Evolutionary conservation across 1,140 invertebrate species (phyloP).

Genomic region (Coboldia fuscipes): DNA sequence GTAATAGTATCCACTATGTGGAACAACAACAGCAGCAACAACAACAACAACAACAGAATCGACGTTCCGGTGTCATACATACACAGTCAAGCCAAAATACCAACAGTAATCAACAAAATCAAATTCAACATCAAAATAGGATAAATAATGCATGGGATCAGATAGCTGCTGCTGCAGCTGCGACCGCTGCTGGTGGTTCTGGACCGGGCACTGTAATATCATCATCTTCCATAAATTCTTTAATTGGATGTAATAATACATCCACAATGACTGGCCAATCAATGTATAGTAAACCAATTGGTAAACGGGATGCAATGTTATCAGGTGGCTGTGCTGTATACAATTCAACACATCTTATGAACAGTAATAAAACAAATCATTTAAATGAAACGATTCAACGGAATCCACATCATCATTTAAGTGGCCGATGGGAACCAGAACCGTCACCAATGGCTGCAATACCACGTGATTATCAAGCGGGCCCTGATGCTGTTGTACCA

Average conservation of each 20-base stretch:
- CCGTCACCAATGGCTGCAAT: conserved; percentile 21
- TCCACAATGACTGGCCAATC: conserved; percentile 5
- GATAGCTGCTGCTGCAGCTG: conserved; percentile 3
- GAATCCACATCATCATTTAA: too few relatives aligned
- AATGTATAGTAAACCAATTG: conserved; percentile 5
- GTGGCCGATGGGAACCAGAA: conserved; percentile 16
- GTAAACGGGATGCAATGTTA: conserved; percentile 19
- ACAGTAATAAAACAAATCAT: neutral
- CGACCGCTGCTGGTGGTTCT: conserved; percentile 15
- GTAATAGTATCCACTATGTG: neutral
- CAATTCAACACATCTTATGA: neutral
- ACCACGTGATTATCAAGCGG: conserved; percentile 24
- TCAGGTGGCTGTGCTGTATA: conserved; percentile 12
- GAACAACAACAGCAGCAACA: neutral
- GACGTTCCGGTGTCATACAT: too few relatives aligned
- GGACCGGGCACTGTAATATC: conserved; percentile 17
- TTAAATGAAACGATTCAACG: neutral
- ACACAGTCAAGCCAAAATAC: too few relatives aligned
- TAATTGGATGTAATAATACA: conserved; percentile 9
- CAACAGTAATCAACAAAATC: neutral
- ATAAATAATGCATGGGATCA: neutral
- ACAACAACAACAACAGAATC: too few relatives aligned
- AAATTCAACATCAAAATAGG: conserved; percentile 7
- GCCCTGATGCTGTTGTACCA: conserved; percentile 17
- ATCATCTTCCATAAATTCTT: conserved; percentile 12